Percentiles rank a stretch among this genome's conserved stretches.
Conservation (phyloP, 2,888 invertebrate species). For the Trachelus iudaicus region DNA sequence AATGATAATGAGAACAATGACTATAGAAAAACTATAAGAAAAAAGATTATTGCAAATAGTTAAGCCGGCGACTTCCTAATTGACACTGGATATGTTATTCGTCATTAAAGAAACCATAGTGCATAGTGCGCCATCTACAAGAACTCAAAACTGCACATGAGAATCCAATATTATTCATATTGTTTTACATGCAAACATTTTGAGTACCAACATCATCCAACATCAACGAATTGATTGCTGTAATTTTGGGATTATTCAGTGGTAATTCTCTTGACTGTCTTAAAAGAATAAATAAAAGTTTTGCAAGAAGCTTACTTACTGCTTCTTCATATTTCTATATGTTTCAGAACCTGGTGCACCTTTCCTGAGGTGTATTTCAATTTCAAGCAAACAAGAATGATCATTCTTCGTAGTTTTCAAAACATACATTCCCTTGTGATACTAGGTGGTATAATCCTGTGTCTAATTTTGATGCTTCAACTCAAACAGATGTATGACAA, state of each 20-base stretch:
- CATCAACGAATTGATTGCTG: neutral
- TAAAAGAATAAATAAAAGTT: neutral
- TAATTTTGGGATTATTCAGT: neutral
- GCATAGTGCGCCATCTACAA: neutral
- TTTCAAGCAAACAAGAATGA: slow-evolving; percentile 79
- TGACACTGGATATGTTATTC: neutral
- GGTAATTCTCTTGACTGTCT: neutral
- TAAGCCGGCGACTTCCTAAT: neutral
- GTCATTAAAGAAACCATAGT: neutral
- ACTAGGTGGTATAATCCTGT: slow-evolving; percentile 52
- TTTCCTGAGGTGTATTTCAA: neutral
- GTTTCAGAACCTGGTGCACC: neutral
- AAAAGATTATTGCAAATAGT: neutral
- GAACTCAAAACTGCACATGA: neutral
- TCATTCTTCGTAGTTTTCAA: slow-evolving; percentile 56
- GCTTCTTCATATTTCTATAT: neutral
- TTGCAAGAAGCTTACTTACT: neutral
- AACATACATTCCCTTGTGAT: slow-evolving; percentile 54
- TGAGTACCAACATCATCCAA: neutral
- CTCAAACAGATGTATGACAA: slow-evolving; percentile 66
- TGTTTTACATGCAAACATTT: neutral
- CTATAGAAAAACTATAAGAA: neutral
- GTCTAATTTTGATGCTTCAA: slow-evolving; percentile 64
- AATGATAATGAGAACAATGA: neutral
- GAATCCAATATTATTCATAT: neutral